Conservation (phyloP, 2,797 vertebrate species). For the Myotis vivesi region DNA sequence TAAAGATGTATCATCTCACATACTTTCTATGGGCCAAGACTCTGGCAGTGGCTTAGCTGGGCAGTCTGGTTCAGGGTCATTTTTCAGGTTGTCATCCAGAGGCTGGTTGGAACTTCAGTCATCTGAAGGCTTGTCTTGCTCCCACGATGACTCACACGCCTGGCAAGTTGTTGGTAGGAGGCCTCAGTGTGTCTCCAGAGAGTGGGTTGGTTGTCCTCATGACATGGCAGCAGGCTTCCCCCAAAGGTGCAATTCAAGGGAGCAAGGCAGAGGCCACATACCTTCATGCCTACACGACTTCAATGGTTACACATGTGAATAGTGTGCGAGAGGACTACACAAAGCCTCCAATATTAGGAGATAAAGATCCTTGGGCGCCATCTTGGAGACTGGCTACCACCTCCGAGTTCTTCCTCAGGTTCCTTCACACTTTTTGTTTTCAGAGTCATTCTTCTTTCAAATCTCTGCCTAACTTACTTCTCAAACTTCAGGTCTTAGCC, state of each 20-base stretch:
- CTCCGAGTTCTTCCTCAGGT: not conserved
- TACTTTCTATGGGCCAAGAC: not conserved
- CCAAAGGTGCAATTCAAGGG: not conserved
- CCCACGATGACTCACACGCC: not conserved
- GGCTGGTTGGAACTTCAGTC: not conserved
- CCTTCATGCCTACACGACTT: not conserved
- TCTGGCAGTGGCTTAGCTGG: not conserved
- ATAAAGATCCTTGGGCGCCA: not conserved
- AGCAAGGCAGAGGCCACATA: not conserved
- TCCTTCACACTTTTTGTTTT: not conserved
- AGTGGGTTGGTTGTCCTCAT: not conserved
- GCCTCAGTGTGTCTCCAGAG: not conserved
- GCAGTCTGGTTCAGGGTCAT: not conserved
- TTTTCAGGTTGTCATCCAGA: not conserved
- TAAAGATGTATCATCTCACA: not conserved
- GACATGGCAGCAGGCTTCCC: not conserved
- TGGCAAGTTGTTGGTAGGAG: not conserved
- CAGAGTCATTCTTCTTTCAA: not conserved
- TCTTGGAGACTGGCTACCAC: not conserved
- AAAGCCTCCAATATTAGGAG: not conserved
- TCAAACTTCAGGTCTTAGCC: not conserved
- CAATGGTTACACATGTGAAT: not conserved
- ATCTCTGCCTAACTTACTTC: not conserved
- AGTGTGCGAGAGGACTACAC: rapidly evolving
- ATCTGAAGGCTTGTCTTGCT: not conserved